Evolutionary conservation across 2,113 vertebrate genomes (phyloP), one percentile per base, ranked within the genome.

Genomic region (Rhipidura dahli): DNA sequence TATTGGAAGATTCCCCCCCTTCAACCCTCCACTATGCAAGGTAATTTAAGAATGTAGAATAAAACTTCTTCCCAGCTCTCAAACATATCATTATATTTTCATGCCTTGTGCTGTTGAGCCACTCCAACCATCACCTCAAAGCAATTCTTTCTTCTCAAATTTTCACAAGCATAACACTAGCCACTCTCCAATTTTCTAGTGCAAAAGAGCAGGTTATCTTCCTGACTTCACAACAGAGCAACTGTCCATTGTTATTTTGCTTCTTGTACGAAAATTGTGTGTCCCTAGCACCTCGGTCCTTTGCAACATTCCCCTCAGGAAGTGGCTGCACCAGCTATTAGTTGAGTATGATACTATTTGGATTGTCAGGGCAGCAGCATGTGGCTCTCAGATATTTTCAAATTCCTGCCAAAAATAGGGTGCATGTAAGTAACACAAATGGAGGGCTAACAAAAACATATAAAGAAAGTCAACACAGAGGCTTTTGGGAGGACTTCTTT

Each of bases 1-100:
- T 53, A 40, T 44, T 42, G 6, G 21, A 80, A 66, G 19, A 33
- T 20, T 13, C 0, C 3, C 0, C 3, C 23, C 4, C 7, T 1
- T 1, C 13, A 28, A 3, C 9, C 3, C 4, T 7, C 18, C 31
- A 31, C 56, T 19, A 37, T 3, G 20, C 4, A 6, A 77, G 3
- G 7, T 49, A 73, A 81, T 40, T 65, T 49, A 95, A 68, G 10
- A 80, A 53, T 1, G 3, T 45, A 47, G 30, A 87, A 40, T 12
- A 78, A 57, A 92, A n/a, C 3, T 28, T 22, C 8, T 61, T 53
- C 21, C 26, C 24, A 45, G 6, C 37, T 95, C 56, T 51, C 65
- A 75, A 63, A 49, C 2, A 15, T 8, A 35, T 1, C 17, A 26
- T 13, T 60, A 1, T 7, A 12, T 59, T 85, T 85, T 45, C 28